A percentile compares a stretch with the other conserved stretches of the same genome.
Evolutionary conservation across 2,797 vertebrate genomes (phyloP).

Genomic region (Euthynnus affinis): DNA sequence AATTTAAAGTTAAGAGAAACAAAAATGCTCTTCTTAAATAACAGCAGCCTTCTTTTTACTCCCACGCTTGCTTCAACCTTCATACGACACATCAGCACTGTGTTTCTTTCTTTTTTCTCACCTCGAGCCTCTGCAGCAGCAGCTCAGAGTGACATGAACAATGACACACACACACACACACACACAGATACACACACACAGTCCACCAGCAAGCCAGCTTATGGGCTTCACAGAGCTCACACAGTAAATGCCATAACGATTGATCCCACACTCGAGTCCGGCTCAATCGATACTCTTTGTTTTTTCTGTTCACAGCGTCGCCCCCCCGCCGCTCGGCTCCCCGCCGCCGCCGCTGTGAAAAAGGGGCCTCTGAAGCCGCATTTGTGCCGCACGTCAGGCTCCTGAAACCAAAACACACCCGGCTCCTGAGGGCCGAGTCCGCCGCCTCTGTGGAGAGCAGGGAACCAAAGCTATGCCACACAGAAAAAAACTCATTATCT

Average conservation of each 20-base stretch:
- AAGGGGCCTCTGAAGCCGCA: conserved; percentile 45
- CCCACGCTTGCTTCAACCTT: background rate
- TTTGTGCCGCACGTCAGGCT: conserved; percentile 8
- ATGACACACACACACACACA: background rate
- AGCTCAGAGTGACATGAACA: background rate
- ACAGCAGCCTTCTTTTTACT: too few relatives aligned
- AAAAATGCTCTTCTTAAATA: too few relatives aligned
- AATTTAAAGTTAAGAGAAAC: too few relatives aligned
- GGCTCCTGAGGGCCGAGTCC: conserved; percentile 31
- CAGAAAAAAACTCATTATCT: background rate
- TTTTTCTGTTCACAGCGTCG: conserved; percentile 48
- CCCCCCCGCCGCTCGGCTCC: conserved; percentile 38
- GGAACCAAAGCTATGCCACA: background rate
- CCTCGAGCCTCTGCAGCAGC: background rate
- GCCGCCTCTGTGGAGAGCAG: background rate
- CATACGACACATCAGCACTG: background rate
- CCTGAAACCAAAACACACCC: conserved; percentile 28
- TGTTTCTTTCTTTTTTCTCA: conserved; percentile 31
- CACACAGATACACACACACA: background rate
- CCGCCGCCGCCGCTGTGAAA: conserved; percentile 36
- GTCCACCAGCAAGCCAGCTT: conserved; percentile 36
- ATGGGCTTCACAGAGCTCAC: conserved; percentile 52
- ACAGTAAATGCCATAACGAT: conserved; percentile 62
- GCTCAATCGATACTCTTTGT: conserved; percentile 68
- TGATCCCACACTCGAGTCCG: conserved; percentile 60